Conservation (phyloP, 2,888 invertebrate genomes). For the Allophyes oxyacanthae region DNA sequence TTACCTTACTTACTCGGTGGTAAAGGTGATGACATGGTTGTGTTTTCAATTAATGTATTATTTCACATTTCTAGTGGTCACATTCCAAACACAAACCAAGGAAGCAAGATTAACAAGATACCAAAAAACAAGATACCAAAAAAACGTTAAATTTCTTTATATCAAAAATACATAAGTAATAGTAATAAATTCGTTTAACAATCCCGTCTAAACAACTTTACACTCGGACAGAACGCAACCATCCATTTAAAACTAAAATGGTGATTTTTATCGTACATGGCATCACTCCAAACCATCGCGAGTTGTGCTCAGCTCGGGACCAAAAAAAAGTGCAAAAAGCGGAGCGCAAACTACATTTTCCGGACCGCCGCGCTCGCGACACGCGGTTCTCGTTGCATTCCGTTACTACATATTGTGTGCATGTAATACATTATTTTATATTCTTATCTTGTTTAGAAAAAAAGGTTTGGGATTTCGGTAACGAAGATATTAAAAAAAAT, state of each 20-base stretch:
- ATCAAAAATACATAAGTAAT: no score
- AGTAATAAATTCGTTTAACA: no score
- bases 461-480: no score
- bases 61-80: no score
- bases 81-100: no score
- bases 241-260: slow-evolving; percentile 39
- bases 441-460: neutral
- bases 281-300: slow-evolving; percentile 50
- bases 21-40: no score
- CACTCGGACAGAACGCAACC: slow-evolving; percentile 8
- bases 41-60: neutral
- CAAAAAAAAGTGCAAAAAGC: slow-evolving; percentile 55
- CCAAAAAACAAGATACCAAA: no score
- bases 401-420: slow-evolving; percentile 1
- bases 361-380: slow-evolving; percentile 57
- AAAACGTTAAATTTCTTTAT: no score
- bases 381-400: slow-evolving; percentile 20
- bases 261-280: slow-evolving; percentile 46
- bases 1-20: no score
- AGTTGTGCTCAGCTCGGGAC: slow-evolving; percentile 37
- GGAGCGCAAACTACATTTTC: slow-evolving; percentile 66
- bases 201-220: slow-evolving; percentile 11
- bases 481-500: no score
- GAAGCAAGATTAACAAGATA: no score
- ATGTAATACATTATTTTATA: neutral